Conservation (phyloP, 2,888 invertebrate species). For the Polymixis lichenea region DNA sequence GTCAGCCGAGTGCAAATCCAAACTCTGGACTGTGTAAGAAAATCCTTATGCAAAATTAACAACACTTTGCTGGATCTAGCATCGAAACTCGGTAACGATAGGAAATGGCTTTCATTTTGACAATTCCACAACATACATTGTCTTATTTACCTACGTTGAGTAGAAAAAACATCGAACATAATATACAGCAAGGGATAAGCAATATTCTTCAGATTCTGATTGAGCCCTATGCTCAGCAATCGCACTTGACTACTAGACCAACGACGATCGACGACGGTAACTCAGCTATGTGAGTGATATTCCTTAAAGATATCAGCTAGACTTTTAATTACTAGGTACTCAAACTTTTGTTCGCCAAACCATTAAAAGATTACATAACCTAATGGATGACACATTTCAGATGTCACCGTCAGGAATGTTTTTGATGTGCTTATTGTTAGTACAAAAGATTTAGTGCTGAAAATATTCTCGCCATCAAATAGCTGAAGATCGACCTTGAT, state of each 20-base stretch:
- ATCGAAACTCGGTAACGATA: no score
- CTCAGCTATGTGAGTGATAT: neutral
- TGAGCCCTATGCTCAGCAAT: no score
- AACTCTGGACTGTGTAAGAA: neutral
- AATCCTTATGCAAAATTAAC: no score
- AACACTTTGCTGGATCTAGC: neutral
- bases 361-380: constrained; percentile 54
- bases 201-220: no score
- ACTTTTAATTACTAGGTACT: constrained; percentile 55
- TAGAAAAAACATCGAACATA: no score
- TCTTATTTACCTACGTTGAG: no score
- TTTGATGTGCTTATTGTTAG: constrained; percentile 58
- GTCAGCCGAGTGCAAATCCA: neutral
- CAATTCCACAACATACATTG: no score
- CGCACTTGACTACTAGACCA: no score
- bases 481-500: constrained; percentile 19
- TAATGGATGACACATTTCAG: constrained; percentile 48
- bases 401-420: constrained; percentile 57
- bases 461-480: constrained; percentile 43
- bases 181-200: no score
- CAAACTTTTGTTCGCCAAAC: constrained; percentile 50
- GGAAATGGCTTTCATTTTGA: no score
- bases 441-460: constrained; percentile 50
- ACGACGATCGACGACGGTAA: no score
- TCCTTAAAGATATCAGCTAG: constrained; percentile 13